Base-by-base conservation (phyloP, 2,888 invertebrate genomes). In the Coenonympha arcania region DNA sequence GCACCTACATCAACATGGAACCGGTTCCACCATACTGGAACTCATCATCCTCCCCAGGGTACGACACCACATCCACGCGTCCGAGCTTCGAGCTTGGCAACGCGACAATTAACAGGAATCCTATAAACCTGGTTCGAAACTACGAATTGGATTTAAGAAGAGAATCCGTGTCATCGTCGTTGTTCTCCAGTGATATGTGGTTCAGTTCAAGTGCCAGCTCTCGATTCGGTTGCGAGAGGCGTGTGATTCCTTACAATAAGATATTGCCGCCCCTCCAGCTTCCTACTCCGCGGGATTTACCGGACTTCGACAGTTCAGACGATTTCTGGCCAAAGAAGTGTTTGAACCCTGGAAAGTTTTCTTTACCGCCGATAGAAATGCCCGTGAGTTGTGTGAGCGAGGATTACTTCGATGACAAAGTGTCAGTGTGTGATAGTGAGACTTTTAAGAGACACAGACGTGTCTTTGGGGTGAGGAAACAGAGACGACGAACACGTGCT, bases 241-340 rank as follows among this genome's bases (percentile, higher is more conserved):
- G 78, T 3, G 47, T 69, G 9, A 54, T 74, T 5, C 78, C 75
- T 0, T 73, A 71, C 60, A 63, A 68, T 48, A 67, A 69, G 42
- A 71, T 71, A 24, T 63, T 85, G 40, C 85, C 85, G 1, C 85
- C 83, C 36, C 64, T 84, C 39, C 71, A 62, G 19, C 56, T 79
- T 52, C 81, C 81, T 3, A 65, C 66, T 22, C 69, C 73, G 4
- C 66, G 62, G 34, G 66, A 68, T 19, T 55, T 65, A 16, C 61
- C 58, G 56, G 45, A 50, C 30, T 53, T 55, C 4, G 68, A 65
- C 48, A 66, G 64, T 43, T 63, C 66, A 6, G 73, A 73, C 19
- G 76, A 76, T 31, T 52, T 67, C 45, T 80, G 79, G 79, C 71
- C 79, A 2, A 63, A 60, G 31, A 69, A 67, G 54, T 64, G 64